Percentiles rank a stretch among this genome's conserved stretches.
These are phyloP conservation scores for Halocynthia aurantium DNA, from an alignment of 23 tunicate genomes.

Conservation along the genomic window DNA sequence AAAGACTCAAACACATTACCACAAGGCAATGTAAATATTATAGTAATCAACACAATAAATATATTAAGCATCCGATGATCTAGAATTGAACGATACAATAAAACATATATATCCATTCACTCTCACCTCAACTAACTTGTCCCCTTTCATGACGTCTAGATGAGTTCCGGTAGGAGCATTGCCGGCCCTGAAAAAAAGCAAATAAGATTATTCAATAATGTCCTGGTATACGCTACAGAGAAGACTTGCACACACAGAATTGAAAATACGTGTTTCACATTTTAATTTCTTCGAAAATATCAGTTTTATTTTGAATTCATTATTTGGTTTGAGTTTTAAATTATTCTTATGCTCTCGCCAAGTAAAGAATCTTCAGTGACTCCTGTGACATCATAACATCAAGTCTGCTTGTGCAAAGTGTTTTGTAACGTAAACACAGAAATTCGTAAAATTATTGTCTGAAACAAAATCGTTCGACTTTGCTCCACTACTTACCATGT, in stretches of 20 bases:
- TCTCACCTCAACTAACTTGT: slow-evolving; percentile 64
- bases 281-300: too few species aligned
- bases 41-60: background rate
- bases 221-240: too few species aligned
- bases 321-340: too few species aligned
- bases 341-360: too few species aligned
- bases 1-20: too few species aligned
- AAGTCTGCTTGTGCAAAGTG: too few species aligned
- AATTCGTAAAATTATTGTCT: background rate
- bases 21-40: too few species aligned
- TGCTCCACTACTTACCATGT: slow-evolving; percentile 40
- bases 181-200: slow-evolving; percentile 67
- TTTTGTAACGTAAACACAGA: too few species aligned
- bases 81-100: background rate
- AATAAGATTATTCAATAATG: background rate
- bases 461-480: background rate
- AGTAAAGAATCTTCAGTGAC: too few species aligned
- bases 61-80: background rate
- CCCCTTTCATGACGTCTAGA: slow-evolving; percentile 97
- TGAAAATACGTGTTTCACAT: too few species aligned
- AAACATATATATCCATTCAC: background rate
- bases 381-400: too few species aligned
- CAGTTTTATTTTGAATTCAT: background rate
- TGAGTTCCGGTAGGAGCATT: slow-evolving; percentile 91
- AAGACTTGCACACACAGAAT: too few species aligned